A percentile compares a stretch with the other conserved stretches of the same genome.
phyloP scores from a whole-genome alignment of 2,888 invertebrate species.

The Lacanobia wlatinum region DNA sequence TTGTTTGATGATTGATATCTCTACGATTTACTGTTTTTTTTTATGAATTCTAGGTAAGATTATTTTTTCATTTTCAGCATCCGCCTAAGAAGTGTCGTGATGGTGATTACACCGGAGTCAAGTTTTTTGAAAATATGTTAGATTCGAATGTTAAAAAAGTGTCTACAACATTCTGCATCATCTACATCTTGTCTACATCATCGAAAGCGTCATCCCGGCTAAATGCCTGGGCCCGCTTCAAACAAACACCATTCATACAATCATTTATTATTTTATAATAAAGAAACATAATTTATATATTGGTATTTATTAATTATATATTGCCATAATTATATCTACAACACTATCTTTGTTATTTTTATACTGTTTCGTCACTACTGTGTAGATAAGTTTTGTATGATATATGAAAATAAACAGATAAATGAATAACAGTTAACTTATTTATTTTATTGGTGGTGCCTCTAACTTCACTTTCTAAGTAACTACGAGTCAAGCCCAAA shows the following conservation, averaged over 20 bases:
- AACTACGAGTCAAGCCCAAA: not conserved
- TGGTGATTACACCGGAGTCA: slow-evolving; percentile 22
- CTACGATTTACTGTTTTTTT: not conserved
- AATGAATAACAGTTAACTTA: slow-evolving; percentile 23
- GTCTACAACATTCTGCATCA: not conserved
- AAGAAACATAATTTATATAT: slow-evolving; percentile 13
- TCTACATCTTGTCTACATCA: not conserved
- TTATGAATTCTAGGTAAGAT: not conserved
- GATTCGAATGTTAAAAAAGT: not conserved
- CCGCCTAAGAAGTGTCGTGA: slow-evolving; percentile 70
- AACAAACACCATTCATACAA: slow-evolving; percentile 17
- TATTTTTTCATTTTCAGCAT: slow-evolving; percentile 72
- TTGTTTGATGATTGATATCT: too few relatives aligned
- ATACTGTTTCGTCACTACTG: slow-evolving; percentile 61
- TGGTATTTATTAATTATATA: slow-evolving; percentile 25
- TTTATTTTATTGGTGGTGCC: slow-evolving; percentile 41
- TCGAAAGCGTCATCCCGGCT: slow-evolving; percentile 47
- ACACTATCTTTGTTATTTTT: slow-evolving; percentile 67
- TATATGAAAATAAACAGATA: slow-evolving; percentile 50
- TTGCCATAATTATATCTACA: slow-evolving; percentile 43
- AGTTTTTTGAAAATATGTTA: slow-evolving; percentile 1
- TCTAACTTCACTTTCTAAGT: not conserved
- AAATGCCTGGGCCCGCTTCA: slow-evolving; percentile 46
- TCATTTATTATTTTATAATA: slow-evolving; percentile 10
- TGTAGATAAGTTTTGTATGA: slow-evolving; percentile 64